These are phyloP conservation scores for Phymanthus crucifer DNA, from an alignment of 92 coral and sea anemone species.

Conservation along the genomic window DNA sequence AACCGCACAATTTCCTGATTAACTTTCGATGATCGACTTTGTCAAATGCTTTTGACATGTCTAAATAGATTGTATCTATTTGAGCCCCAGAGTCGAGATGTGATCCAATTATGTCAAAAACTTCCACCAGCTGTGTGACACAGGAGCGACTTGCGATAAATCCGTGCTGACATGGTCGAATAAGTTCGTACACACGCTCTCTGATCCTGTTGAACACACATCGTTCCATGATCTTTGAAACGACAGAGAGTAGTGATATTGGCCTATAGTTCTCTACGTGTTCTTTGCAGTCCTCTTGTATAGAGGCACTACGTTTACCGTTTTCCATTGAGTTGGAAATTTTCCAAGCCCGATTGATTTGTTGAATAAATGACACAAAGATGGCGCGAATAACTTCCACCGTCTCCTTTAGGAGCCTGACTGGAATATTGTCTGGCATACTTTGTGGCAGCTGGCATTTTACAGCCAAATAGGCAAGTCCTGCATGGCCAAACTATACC, in stretches of 20 bases:
- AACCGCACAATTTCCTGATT: background rate
- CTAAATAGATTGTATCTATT: slow-evolving; percentile 44
- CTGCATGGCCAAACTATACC: background rate
- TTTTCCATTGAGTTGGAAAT: too few species aligned
- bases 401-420: too few species aligned
- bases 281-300: too few species aligned
- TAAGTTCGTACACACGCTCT: background rate
- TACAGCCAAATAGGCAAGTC: background rate
- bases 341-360: too few species aligned
- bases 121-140: slow-evolving; percentile 47
- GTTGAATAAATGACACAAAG: too few species aligned
- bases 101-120: slow-evolving; percentile 43
- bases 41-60: slow-evolving; percentile 63
- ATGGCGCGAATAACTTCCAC: too few species aligned
- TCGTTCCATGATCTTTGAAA: too few species aligned
- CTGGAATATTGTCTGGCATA: too few species aligned
- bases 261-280: too few species aligned
- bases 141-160: slow-evolving; percentile 14
- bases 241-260: too few species aligned
- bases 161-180: slow-evolving; percentile 23
- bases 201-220: background rate
- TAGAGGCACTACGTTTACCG: too few species aligned
- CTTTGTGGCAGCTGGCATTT: background rate
- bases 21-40: slow-evolving; percentile 45
- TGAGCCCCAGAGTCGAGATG: slow-evolving; percentile 49